Base-by-base conservation (phyloP, 1,140 invertebrate species). In the Agrypnia vestita region DNA sequence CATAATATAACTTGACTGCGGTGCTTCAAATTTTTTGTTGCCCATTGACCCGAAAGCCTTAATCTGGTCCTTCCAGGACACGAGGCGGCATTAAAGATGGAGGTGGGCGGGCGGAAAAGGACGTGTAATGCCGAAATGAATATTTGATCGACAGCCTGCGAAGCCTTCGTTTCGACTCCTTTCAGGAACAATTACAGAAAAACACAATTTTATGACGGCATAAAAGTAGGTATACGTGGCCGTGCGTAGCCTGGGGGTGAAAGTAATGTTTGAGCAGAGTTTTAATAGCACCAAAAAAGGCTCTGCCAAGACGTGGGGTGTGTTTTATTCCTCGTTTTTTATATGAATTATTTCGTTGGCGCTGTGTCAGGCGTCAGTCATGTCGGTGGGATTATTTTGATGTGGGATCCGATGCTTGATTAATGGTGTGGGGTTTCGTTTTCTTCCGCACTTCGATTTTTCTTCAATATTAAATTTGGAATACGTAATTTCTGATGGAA, bases 111-210 rank as follows among this genome's bases (percentile, higher is more conserved):
- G 56, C 7, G 15, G 19, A 15, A 47, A 56, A 55, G 25, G 59
- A 43, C 56, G 49, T 49, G 46, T 49, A 64, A 64, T 17, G 19
- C n/a, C 15, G 17, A 51, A 64, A 76, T 76, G 75, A 76, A 76
- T 76, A 76, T 76, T 76, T 76, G 75, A 76, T 76, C 51, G 75
- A 76, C 75, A 59, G n/a, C 53, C 51, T 55, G 73, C 44, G 43
- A 56, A 47, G 55, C 53, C 15, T 62, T 15, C 53, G 74, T 46
- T 76, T 46, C 74, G 51, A 53, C 73, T 76, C 51, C 76, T 72
- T 78, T 78, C 51, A 46, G 35, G 55, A 61, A 78, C 77, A 78
- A 78, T 78, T 78, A 78, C 77, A 59, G 77, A 59, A 61, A 51
- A 78, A 72, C 67, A 67, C 64, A 59, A 51, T 71, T 78, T 78